Base-by-base conservation (phyloP, 1,140 invertebrate genomes). In the Lethrus apterus region DNA sequence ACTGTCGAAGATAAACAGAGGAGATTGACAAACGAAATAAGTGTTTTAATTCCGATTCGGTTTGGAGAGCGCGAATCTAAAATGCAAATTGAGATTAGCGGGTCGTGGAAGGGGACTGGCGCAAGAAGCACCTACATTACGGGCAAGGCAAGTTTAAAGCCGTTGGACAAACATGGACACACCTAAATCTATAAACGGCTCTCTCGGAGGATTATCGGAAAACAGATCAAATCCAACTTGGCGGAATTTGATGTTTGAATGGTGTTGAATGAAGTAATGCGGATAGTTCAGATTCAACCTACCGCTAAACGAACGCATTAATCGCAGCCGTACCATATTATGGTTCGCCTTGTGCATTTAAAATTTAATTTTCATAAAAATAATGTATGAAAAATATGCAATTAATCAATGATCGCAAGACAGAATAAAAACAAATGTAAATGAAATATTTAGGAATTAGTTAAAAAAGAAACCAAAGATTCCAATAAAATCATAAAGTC, bases 131-230 rank as follows among this genome's bases (percentile, higher is more conserved):
- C 46, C 38, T 46, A 52, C 44, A 49, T 44, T 45, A 55, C 30
- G 32, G 36, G 26, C n/a, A 44, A 26, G 24, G 24, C 57, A 63
- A 65, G 56, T 63, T 63, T 62, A 65, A 65, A 65, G 57, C 62
- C 55, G 44, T 59, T 60, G 62, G 56, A 61, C 62, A 65, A 65
- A 65, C 63, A 65, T 54, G 62, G 59, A 63, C 60, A 65, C 62
- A 65, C 62, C 62, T 64, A 65, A 65, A 63, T 65, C 62, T 62
- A 64, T 64, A 63, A 60, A 60, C 63, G 55, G 44, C 54, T 60
- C 56, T 61, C 55, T 55, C 55, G 58, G 44, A 41, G 61, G 59
- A 63, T 63, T 63, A 63, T 61, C 59, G 55, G 46, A 55, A 52
- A 57, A 55, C 54, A 60, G 56, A 62, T 62, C 59, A 58, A 48